These are phyloP conservation scores for Brenthis daphne DNA, from an alignment of 2,888 invertebrate genomes.

Conservation along the genomic window DNA sequence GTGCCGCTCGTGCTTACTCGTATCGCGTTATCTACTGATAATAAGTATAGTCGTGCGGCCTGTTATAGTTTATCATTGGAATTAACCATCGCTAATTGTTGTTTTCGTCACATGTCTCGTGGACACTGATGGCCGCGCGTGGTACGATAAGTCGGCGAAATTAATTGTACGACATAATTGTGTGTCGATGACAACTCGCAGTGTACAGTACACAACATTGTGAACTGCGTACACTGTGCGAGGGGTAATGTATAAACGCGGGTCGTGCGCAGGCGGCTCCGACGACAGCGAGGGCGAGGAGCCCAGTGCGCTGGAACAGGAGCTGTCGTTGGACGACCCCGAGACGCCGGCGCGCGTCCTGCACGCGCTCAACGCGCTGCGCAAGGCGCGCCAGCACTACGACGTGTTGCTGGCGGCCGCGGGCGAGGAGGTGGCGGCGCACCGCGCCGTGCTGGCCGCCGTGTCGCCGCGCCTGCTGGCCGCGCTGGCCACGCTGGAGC, in stretches of 20 bases:
- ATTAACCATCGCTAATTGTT: neutral
- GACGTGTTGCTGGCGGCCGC: conserved; percentile 91
- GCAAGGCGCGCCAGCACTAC: conserved; percentile 92
- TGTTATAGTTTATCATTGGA: neutral
- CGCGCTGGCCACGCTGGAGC: conserved; percentile 71
- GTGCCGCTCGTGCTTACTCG: neutral
- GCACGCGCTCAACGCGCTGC: conserved; percentile 87
- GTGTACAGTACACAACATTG: neutral
- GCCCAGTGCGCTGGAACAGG: conserved; percentile 56
- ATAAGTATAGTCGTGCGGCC: neutral
- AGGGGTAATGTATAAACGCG: neutral
- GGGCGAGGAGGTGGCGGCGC: conserved; percentile 83
- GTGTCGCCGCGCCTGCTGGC: conserved; percentile 90
- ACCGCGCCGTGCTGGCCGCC: conserved; percentile 90
- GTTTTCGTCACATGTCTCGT: conserved; percentile 1
- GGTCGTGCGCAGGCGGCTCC: conserved; percentile 40
- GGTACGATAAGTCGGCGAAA: too few relatives aligned
- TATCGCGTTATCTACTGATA: conserved; percentile 14
- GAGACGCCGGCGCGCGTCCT: conserved; percentile 84
- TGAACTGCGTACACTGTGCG: neutral
- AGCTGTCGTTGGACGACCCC: conserved; percentile 81
- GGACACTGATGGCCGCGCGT: neutral
- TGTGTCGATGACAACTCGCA: neutral
- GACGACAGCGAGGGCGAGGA: conserved; percentile 57
- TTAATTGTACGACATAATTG: neutral